Conservation (phyloP, 2,888 invertebrate genomes). For the Spicauda simplicius region DNA sequence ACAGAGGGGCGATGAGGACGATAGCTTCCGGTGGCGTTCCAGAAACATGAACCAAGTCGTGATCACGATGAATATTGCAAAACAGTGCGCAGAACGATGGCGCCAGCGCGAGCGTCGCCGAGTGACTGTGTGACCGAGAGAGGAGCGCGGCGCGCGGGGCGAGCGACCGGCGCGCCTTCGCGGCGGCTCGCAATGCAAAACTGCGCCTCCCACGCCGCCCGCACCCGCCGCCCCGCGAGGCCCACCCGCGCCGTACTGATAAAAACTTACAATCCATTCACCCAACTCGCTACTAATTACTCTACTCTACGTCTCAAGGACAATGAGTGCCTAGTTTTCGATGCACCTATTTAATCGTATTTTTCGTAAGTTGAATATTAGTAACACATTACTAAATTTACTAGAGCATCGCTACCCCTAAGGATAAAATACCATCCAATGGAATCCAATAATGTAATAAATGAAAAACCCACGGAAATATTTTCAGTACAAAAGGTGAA, state of each 20-base stretch:
- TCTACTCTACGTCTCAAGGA: conserved; percentile 37
- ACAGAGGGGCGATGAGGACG: conserved; percentile 2
- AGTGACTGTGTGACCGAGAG: conserved; percentile 66
- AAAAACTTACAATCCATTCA: conserved; percentile 58
- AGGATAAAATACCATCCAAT: too few relatives aligned
- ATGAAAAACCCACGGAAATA: too few relatives aligned
- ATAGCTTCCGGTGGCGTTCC: conserved; percentile 12
- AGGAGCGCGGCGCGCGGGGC: conserved; percentile 50
- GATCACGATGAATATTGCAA: conserved; percentile 2
- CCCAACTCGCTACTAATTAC: conserved; percentile 48
- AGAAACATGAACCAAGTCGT: conserved; percentile 20
- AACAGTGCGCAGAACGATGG: conserved; percentile 48
- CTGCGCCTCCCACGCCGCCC: conserved; percentile 51
- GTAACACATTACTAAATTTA: too few relatives aligned
- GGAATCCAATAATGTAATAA: too few relatives aligned
- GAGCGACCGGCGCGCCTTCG: conserved; percentile 46
- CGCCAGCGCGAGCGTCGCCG: conserved; percentile 80
- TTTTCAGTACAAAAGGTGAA: too few relatives aligned
- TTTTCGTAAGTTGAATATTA: not conserved
- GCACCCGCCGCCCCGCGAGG: conserved; percentile 51
- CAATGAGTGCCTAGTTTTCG: conserved; percentile 16
- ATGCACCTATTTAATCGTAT: conserved; percentile 13
- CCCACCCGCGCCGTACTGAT: conserved; percentile 51
- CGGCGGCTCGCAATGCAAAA: conserved; percentile 14
- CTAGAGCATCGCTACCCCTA: too few relatives aligned